Percentiles rank a stretch among this genome's conserved stretches.
These are phyloP conservation scores for Xiphias gladius DNA, from an alignment of 2,113 vertebrate species.

Conservation along the genomic window DNA sequence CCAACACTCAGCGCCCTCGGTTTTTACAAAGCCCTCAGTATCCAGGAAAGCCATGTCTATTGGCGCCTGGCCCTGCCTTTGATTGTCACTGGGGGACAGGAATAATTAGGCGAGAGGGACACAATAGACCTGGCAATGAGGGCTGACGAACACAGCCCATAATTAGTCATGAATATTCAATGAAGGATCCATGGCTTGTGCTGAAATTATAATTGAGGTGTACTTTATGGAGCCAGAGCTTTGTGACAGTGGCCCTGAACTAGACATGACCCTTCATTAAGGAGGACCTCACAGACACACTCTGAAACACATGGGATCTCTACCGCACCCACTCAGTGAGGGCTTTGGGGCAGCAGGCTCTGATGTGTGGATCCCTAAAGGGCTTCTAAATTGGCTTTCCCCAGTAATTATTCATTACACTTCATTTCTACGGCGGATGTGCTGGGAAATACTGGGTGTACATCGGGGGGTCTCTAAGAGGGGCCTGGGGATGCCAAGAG, in stretches of 20 bases:
- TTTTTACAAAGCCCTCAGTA: slow-evolving; percentile 65
- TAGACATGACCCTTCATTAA: slow-evolving; percentile 59
- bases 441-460: neutral
- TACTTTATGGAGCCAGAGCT: slow-evolving; percentile 51
- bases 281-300: slow-evolving; percentile 29
- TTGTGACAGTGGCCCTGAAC: slow-evolving; percentile 53
- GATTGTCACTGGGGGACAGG: slow-evolving; percentile 72
- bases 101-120: slow-evolving; percentile 79
- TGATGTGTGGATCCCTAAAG: slow-evolving; percentile 6
- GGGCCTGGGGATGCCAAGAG: neutral
- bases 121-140: slow-evolving; percentile 75
- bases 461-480: neutral
- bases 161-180: slow-evolving; percentile 87
- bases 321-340: slow-evolving; percentile 3
- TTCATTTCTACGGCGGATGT: neutral
- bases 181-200: slow-evolving; percentile 48
- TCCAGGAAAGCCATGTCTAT: slow-evolving; percentile 56
- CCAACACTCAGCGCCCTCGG: slow-evolving; percentile 43
- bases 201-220: slow-evolving; percentile 65
- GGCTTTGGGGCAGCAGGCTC: slow-evolving; percentile 4
- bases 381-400: slow-evolving; percentile 31
- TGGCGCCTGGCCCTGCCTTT: slow-evolving; percentile 65
- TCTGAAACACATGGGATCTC: slow-evolving; percentile 10
- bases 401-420: slow-evolving; percentile 26
- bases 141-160: slow-evolving; percentile 62